These are phyloP conservation scores for Megaceryle torquata DNA, from an alignment of 2,113 vertebrate species.

Conservation along the genomic window DNA sequence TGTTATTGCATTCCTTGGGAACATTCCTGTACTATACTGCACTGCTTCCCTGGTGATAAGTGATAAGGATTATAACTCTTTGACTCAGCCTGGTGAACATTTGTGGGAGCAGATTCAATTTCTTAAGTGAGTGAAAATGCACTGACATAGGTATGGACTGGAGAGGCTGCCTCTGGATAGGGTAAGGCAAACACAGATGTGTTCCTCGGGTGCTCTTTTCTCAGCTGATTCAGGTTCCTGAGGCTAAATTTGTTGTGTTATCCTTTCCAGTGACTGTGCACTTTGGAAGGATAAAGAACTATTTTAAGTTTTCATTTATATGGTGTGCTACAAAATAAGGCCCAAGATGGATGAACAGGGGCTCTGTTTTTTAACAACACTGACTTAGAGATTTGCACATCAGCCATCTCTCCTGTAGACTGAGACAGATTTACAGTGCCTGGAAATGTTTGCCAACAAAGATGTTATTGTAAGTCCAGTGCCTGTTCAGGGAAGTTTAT, in stretches of 20 bases:
- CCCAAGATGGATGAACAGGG: conserved; percentile 45
- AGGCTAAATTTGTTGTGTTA: background rate
- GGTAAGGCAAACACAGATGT: background rate
- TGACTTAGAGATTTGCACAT: conserved; percentile 55
- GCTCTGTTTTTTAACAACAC: conserved; percentile 66
- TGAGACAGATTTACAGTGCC: conserved; percentile 60
- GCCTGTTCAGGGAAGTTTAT: conserved; percentile 54
- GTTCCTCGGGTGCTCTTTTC: background rate
- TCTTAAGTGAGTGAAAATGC: background rate
- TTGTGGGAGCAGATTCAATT: background rate
- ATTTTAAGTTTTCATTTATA: conserved; percentile 65
- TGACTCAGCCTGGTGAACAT: background rate
- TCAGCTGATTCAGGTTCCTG: background rate
- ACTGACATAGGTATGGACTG: background rate
- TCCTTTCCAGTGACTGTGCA: conserved; percentile 34
- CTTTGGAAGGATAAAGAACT: conserved; percentile 48
- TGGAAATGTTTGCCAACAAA: conserved; percentile 66
- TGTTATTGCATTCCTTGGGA: conserved; percentile 40
- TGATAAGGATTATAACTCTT: background rate
- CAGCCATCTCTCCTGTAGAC: conserved; percentile 48
- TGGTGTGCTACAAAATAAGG: conserved; percentile 46
- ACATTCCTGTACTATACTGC: background rate
- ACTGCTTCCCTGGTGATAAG: background rate
- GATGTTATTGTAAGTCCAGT: conserved; percentile 59
- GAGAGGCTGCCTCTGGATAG: background rate